Conservation (phyloP, 2,113 vertebrate genomes). For the Barnardius zonarius region DNA sequence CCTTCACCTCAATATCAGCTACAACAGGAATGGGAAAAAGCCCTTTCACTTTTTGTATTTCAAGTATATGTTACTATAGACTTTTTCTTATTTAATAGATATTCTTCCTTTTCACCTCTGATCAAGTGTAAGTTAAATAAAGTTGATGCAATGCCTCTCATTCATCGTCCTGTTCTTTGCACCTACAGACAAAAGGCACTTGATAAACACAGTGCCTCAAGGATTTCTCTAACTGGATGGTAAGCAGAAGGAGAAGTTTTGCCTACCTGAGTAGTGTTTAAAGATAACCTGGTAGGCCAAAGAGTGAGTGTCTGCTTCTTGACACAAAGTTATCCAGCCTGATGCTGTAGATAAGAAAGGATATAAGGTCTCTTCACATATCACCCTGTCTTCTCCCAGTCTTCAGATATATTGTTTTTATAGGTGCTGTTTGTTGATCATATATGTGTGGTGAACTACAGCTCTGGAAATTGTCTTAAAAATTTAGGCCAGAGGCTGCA, state of each 20-base stretch:
- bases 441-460: neutral
- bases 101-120: neutral
- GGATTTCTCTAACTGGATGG: neutral
- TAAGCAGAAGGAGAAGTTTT: neutral
- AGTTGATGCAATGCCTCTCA: neutral
- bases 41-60: neutral
- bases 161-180: fast-evolving
- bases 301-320: neutral
- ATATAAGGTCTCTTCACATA: neutral
- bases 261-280: neutral
- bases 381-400: neutral
- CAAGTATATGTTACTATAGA: neutral
- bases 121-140: neutral
- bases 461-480: neutral
- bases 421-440: neutral
- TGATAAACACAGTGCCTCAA: neutral
- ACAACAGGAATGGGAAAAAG: neutral
- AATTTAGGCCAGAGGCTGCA: neutral
- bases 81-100: neutral
- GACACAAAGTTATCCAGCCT: neutral
- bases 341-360: neutral
- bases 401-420: neutral
- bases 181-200: neutral
- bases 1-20: neutral
- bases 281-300: neutral